Conservation (phyloP, 2,888 invertebrate genomes). For the Noctua fimbriata region DNA sequence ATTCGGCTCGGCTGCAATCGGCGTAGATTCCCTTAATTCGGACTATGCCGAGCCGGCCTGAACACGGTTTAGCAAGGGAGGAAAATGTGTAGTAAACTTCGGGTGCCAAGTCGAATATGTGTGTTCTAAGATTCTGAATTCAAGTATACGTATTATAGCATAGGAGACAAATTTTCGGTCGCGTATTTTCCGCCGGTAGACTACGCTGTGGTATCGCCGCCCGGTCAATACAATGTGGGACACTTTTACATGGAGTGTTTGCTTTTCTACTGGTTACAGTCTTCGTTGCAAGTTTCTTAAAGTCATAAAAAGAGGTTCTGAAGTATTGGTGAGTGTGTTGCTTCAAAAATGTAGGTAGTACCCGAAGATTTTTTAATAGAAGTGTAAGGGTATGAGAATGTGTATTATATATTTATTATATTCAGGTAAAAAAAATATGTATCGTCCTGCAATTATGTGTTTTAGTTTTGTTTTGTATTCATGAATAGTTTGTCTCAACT, state of each 20-base stretch:
- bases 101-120: too few species aligned
- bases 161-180: slow-evolving; percentile 6
- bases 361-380: not conserved
- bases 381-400: not conserved
- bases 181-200: slow-evolving; percentile 19
- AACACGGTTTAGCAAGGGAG: not conserved
- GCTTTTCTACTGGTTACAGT: slow-evolving; percentile 20
- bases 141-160: not conserved
- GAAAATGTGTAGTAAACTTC: too few species aligned
- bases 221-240: slow-evolving; percentile 22
- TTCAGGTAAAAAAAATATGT: not conserved
- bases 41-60: not conserved
- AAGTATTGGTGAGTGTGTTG: not conserved
- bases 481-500: slow-evolving; percentile 20
- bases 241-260: slow-evolving; percentile 51
- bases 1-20: not conserved
- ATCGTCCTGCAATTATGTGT: not conserved
- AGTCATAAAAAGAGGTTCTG: not conserved
- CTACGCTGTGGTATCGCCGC: slow-evolving; percentile 35
- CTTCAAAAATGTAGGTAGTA: slow-evolving; percentile 8
- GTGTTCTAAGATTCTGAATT: not conserved
- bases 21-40: not conserved
- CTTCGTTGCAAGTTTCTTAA: not conserved
- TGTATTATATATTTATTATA: slow-evolving; percentile 15
- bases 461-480: not conserved